Base-by-base conservation (phyloP, 2,888 invertebrate genomes). In the Napeogenes inachia region DNA sequence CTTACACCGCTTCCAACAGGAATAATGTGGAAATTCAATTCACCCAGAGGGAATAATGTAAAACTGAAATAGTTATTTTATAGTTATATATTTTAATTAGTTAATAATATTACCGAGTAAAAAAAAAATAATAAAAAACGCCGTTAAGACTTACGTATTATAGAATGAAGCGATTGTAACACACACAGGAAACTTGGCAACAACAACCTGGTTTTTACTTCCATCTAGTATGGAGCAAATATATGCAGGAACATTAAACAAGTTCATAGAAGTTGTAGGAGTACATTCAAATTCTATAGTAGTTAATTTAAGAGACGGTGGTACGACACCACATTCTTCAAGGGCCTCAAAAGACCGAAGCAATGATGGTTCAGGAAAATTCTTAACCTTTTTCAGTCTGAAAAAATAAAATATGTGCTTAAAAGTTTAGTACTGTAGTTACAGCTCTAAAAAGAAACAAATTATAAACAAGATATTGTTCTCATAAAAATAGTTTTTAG, bases 21-120 rank as follows among this genome's bases (percentile, higher is more conserved):
- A 71, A 93, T 87, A 8, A 92, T 84, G 55, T 93, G 92, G 72
- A 94, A 93, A 75, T 92, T 91, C 45, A 94, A 74, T 70, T 92
- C 91, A 0, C 91, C 89, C 64, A 87, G 75, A 1, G 94, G 94
- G 69, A 92, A 91, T 13, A 94, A 68, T 4, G 91, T 91, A 73
- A 92, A 93, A 57, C 93, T 94, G 70, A 35, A 56, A 42, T 56
- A 55, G 21, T 21, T 21, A 21, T 21, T 21, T 21, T 21, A 21
- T 1, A n/a, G 21, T 21, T 21, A 21, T 21, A 21, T 21, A 21
- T 21, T 21, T 21, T 21, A 21, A 21, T 21, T 21, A 21, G 21
- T 21, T 21, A 21, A 21, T 21, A 21, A 21, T 21, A 21, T 21
- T 21, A 21, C 21, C 21, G 21, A 21, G 21, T 21, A 21, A 21